Conservation (phyloP, 2,113 vertebrate genomes). For the Channa maculata region DNA sequence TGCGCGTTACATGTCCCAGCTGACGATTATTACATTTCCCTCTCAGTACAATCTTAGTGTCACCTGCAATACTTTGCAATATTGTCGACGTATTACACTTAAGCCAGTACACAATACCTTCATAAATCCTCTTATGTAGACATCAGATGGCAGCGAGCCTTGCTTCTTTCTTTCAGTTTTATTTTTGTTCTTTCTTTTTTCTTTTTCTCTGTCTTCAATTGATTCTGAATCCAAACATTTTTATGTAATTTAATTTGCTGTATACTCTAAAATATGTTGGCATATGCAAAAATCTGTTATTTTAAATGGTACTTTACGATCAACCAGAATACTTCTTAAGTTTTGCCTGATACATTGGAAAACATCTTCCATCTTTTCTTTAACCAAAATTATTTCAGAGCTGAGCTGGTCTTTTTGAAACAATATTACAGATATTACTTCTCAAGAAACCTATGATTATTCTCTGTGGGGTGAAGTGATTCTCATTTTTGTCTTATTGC, state of each 20-base stretch:
- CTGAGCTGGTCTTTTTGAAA: constrained; percentile 73
- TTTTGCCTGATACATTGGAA: constrained; percentile 36
- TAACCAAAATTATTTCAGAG: constrained; percentile 56
- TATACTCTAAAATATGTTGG: neutral
- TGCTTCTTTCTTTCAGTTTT: neutral
- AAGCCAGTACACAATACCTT: constrained; percentile 49
- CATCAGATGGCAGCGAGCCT: constrained; percentile 15
- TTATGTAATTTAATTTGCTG: constrained; percentile 14
- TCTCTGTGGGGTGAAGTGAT: constrained; percentile 76
- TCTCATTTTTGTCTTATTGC: constrained; percentile 80
- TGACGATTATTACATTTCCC: constrained; percentile 37
- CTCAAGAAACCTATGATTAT: constrained; percentile 80
- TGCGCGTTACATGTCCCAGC: neutral
- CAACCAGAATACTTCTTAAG: constrained; percentile 21
- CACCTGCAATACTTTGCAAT: constrained; percentile 68
- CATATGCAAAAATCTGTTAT: neutral
- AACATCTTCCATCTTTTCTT: constrained; percentile 44
- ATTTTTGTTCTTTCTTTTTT: constrained; percentile 28
- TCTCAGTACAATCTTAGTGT: constrained; percentile 40
- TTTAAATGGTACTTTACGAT: constrained; percentile 40
- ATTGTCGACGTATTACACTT: constrained; percentile 63
- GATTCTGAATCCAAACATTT: constrained; percentile 5
- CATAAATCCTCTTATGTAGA: constrained; percentile 58
- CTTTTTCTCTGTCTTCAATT: constrained; percentile 1
- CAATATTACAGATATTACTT: constrained; percentile 81